phyloP scores from a whole-genome alignment of 1,140 invertebrate genomes.

The Bombus impatiens region DNA sequence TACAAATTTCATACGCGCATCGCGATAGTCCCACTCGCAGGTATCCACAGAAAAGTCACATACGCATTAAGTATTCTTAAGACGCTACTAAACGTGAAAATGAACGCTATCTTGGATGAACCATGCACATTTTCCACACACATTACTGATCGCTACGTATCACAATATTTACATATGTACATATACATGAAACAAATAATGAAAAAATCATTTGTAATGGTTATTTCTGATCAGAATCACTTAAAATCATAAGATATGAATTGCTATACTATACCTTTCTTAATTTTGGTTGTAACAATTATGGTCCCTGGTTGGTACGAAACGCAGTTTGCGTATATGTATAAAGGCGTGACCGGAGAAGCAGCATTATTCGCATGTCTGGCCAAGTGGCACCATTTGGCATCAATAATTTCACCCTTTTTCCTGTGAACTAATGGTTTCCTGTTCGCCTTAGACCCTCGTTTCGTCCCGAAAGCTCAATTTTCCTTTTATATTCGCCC shows the following conservation, averaged over 20 bases:
- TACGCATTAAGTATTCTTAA: too few relatives aligned
- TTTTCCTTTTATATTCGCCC: slow-evolving; percentile 35
- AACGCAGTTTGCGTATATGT: not conserved
- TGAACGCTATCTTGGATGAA: too few relatives aligned
- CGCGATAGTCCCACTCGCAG: too few relatives aligned
- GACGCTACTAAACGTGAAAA: too few relatives aligned
- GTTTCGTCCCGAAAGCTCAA: slow-evolving; percentile 29
- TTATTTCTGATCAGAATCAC: not conserved
- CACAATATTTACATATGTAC: too few relatives aligned
- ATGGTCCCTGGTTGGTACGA: not conserved
- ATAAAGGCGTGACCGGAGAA: slow-evolving; percentile 16
- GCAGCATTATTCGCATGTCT: slow-evolving; percentile 28
- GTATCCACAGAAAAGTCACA: too few relatives aligned
- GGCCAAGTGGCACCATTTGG: slow-evolving; percentile 16
- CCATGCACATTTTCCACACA: too few relatives aligned
- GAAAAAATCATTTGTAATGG: not conserved
- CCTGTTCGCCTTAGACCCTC: slow-evolving; percentile 13
- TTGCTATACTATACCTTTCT: not conserved
- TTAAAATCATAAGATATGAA: not conserved
- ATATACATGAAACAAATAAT: too few relatives aligned
- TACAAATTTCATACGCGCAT: too few relatives aligned
- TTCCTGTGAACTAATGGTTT: slow-evolving; percentile 41
- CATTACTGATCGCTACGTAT: too few relatives aligned
- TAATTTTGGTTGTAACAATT: not conserved
- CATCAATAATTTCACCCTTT: slow-evolving; percentile 39